These are phyloP conservation scores for Drosophila busckii DNA, from an alignment of 1,140 invertebrate species.

Conservation along the genomic window DNA sequence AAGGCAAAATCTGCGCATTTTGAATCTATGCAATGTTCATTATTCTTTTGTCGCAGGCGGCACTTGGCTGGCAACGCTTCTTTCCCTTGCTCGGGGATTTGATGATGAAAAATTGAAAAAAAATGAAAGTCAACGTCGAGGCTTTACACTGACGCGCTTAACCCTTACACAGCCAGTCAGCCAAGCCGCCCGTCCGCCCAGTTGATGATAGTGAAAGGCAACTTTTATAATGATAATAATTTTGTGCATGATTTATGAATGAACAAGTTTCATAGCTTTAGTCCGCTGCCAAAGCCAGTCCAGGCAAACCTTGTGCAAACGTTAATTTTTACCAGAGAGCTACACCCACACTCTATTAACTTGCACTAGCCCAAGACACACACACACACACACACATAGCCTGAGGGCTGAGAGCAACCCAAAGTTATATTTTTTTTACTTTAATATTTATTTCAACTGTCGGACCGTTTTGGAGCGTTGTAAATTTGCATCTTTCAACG, in stretches of 20 bases:
- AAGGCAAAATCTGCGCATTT: constrained; percentile 37
- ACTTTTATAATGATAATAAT: constrained; percentile 78
- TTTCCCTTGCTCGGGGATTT: constrained; percentile 29
- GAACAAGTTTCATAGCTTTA: constrained; percentile 68
- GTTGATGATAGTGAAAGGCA: constrained; percentile 63
- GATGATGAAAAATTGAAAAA: constrained; percentile 75
- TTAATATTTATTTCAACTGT: constrained; percentile 76
- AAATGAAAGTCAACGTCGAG: constrained; percentile 57
- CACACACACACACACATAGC: not conserved
- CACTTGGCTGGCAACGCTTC: not conserved
- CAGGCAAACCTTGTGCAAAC: constrained; percentile 58
- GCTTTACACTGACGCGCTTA: constrained; percentile 52
- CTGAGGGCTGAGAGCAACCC: not conserved
- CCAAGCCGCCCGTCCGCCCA: not conserved
- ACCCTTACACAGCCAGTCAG: constrained; percentile 40
- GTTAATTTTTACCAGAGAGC: constrained; percentile 51
- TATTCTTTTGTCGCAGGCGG: constrained; percentile 64
- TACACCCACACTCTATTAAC: constrained; percentile 27
- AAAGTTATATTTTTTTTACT: constrained; percentile 54
- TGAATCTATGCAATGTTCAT: constrained; percentile 65
- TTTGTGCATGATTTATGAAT: constrained; percentile 76
- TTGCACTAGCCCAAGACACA: constrained; percentile 1
- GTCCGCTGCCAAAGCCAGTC: constrained; percentile 22
- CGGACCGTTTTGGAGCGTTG: constrained; percentile 53
- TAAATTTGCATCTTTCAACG: constrained; percentile 75